A percentile compares a stretch with the other conserved stretches of the same genome.
Conservation (phyloP, 2,888 invertebrate genomes). For the Gymnoscelis rufifasciata region DNA sequence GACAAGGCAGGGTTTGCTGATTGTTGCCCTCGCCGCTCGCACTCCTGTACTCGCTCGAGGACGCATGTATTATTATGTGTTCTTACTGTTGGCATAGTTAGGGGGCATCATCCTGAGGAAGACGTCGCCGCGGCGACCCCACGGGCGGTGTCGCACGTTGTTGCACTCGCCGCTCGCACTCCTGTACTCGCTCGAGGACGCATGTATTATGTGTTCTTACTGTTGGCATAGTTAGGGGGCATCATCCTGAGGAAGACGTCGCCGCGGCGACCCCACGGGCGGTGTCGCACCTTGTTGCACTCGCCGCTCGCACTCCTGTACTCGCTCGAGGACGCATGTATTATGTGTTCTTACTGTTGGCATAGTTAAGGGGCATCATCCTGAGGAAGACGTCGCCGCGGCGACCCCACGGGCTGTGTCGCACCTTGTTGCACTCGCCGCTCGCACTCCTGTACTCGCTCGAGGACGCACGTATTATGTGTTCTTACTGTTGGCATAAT, state of each 20-base stretch:
- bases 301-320: constrained; percentile 89
- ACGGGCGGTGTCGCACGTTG: constrained; percentile 89
- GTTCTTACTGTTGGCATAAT: constrained; percentile 85
- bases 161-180: constrained; percentile 92
- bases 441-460: constrained; percentile 89
- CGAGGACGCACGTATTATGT: too few relatives aligned
- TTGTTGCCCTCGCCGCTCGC: constrained; percentile 93
- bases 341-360: constrained; percentile 83
- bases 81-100: constrained; percentile 87
- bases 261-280: constrained; percentile 90
- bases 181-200: constrained; percentile 90
- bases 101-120: constrained; percentile 86
- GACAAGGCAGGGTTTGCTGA: constrained; percentile 89
- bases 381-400: constrained; percentile 88
- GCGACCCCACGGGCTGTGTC: constrained; percentile 90
- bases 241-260: constrained; percentile 86
- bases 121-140: constrained; percentile 89
- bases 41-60: constrained; percentile 89
- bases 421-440: constrained; percentile 93
- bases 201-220: too few relatives aligned
- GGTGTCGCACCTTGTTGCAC: constrained; percentile 93
- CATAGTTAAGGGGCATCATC: constrained; percentile 84
- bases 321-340: too few relatives aligned
- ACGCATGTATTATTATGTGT: too few relatives aligned
- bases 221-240: constrained; percentile 85